Evolutionary conservation across 1,140 invertebrate species (phyloP), one percentile per base, ranked within the genome.

Genomic region (Cyrtorhinus lividipennis): DNA sequence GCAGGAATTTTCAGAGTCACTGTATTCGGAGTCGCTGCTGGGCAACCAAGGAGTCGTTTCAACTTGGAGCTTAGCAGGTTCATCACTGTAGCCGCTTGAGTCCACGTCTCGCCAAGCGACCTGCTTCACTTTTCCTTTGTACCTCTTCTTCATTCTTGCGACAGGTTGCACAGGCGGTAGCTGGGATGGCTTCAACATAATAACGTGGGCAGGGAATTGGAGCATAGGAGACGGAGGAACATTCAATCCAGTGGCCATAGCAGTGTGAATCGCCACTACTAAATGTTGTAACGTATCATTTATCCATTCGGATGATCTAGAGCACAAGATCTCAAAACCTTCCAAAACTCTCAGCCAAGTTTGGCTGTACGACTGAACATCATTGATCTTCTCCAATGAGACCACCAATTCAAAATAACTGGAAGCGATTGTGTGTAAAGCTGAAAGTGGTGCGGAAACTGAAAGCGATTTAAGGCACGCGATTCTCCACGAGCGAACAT

Each of bases 11-110:
- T 66, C 65, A 61, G 44, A 53, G 26, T 66, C 65, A 53, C 61
- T 62, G 38, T 44, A 60, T 38, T 66, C 65, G 2, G 65, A 66
- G 24, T 66, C 65, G 45, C 65, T 66, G 13, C 57, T 62, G 25
- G 45, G n/a, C 1, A 26, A 3, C 15, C 25, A n/a, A 10, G 44
- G 12, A 15, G 58, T 25, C n/a, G 23, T 26, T 38, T 48, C 53
- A 3, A 57, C 56, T 24, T 30, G n/a, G 23, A 24, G 24, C 3
- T 5, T 27, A 5, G n/a, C n/a, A 30, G 2, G 27, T 12, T 30
- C n/a, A 1, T 25, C 27, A 1, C 20, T 24, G 20, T 13, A 25
- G 12, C 20, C 23, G 20, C 27, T 46, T 15, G 24, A 15, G 20
- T 24, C 25, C 12, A 18, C 58, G 30, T 63, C 53, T 13, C n/a